Conservation (phyloP, 2,888 invertebrate species). For the Lumbricus terrestris region DNA sequence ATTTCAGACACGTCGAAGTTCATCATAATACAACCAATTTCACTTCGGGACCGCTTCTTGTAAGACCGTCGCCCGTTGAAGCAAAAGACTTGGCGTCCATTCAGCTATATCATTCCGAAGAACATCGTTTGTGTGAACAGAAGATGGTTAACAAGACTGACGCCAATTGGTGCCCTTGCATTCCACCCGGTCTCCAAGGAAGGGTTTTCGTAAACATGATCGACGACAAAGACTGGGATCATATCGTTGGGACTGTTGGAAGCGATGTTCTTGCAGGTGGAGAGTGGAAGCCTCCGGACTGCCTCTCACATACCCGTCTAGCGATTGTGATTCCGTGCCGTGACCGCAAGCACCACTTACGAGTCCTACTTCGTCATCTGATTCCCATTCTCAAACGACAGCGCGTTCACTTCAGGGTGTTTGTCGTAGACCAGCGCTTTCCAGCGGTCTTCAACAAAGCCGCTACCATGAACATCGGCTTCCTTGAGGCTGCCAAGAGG, state of each 20-base stretch:
- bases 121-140: too few species aligned
- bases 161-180: not conserved
- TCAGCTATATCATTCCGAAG: too few species aligned
- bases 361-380: too few species aligned
- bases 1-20: too few species aligned
- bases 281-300: not conserved
- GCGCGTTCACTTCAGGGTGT: not conserved
- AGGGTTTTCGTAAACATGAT: not conserved
- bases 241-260: too few species aligned
- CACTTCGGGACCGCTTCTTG: too few species aligned
- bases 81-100: too few species aligned
- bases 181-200: not conserved
- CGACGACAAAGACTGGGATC: not conserved
- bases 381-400: not conserved
- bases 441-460: not conserved
- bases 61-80: too few species aligned
- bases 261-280: too few species aligned
- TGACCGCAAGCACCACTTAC: not conserved
- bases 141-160: not conserved
- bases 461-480: not conserved
- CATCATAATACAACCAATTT: too few species aligned
- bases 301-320: not conserved
- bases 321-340: not conserved
- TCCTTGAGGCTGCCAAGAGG: not conserved
- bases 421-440: not conserved